Base-by-base conservation (phyloP, 2,888 invertebrate genomes). In the Epirrhoe tristata region DNA sequence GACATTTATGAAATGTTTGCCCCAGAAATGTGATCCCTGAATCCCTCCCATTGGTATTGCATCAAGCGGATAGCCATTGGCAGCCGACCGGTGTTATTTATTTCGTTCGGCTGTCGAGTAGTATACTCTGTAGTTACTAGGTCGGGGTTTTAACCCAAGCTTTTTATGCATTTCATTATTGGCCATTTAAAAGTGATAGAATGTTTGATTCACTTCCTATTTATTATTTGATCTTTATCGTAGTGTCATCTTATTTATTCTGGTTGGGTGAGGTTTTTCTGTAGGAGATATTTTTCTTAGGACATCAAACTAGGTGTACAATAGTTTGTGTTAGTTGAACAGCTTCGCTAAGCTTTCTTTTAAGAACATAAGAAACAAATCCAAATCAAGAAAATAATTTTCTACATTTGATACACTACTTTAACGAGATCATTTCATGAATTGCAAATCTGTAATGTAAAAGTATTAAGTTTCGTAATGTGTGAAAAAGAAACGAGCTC, bases 71-170 rank as follows among this genome's bases (percentile, higher is more conserved):
- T 80, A 80, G 68, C 58, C 83, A 86, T 88, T 89, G 88, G 90
- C 89, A 88, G 84, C 81, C 86, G 78, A 67, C 74, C 74, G 71
- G 68, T 61, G 78, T 83, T 87, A 87, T 90, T 87, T 90, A 88
- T 90, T 89, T 87, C 81, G 83, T 87, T 81, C 76, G 77, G 69
- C 59, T 77, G 73, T 69, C 68, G 67, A 66, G 34, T 56, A 32
- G 58, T 51, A 58, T 63, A 58, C 53, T 6, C 53, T 34, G 6
- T 57, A 57, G 67, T 55, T 64, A 68, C 61, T 68, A 36, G 68
- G 68, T 68, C 68, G 64, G 54, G 56, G 60, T 48, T 55, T 52
- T 8, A 43, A 51, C 24, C 48, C 51, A 31, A 51, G 14, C 53
- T 36, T 32, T 66, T 39, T 43, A 59, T 50, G 36, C 36, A 51